Evolutionary conservation across 1,140 invertebrate species (phyloP), one percentile per base, ranked within the genome.

Genomic region (Chymomyza costata): DNA sequence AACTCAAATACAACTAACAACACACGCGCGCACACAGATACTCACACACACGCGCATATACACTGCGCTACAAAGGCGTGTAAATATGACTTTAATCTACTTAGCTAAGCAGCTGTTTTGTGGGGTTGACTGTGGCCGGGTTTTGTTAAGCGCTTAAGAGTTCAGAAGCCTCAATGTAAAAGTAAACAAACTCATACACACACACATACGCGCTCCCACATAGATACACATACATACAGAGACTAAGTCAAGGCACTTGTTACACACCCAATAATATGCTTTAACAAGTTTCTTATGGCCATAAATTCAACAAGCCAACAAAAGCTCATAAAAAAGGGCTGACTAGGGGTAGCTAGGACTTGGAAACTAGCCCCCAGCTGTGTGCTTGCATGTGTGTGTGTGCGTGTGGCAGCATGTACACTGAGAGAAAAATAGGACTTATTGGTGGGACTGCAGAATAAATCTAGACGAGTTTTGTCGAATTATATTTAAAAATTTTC

Each of bases 31-130:
- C 28, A 40, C 46, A 48, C 21, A 50, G 35, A n/a, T 34, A 46
- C 13, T 51, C 48, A 53, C 17, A 43, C 38, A 47, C 40, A 57
- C 34, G 49, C 7, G 39, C 7, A 11, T 13, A 14, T 28, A 38
- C 34, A 25, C 28, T 6, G 10, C 2, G 6, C 30, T 55, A 58
- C 50, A 48, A 39, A 48, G 43, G 31, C 59, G 66, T 80, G 73
- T 78, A 78, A 78, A 78, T 80, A 80, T 80, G 73, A 80, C 73
- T 78, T 80, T 80, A 80, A 80, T 80, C 73, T 80, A 80, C 73
- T 80, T 80, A 80, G 63, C 51, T 63, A 60, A 50, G 43, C 63
- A 64, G 55, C 56, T 65, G 44, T 38, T 28, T 25, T 25, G n/a
- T n/a, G n/a, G 21, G 21, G 3, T 25, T 5, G 21, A 25, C 3